phyloP scores from a whole-genome alignment of 2,797 vertebrate genomes.

The Neosalanx taihuensis region DNA sequence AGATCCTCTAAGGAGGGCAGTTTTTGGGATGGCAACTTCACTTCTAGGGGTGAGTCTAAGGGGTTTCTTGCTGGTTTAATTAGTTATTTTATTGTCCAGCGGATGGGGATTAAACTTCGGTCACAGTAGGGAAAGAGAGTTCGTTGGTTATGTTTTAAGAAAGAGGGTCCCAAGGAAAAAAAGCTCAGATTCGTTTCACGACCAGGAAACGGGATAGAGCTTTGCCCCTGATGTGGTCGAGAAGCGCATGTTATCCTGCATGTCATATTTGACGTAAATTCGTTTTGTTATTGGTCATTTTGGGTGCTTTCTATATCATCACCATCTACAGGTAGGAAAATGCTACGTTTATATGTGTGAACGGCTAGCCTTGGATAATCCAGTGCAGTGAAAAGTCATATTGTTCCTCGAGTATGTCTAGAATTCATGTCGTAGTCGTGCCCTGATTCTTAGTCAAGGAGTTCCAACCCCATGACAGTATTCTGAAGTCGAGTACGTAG shows the following conservation, averaged over 20 bases:
- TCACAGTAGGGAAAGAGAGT: slow-evolving; percentile 84
- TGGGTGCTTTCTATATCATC: slow-evolving; percentile 58
- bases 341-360: slow-evolving; percentile 2
- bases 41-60: slow-evolving; percentile 99
- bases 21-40: slow-evolving; percentile 99
- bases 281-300: slow-evolving; percentile 53
- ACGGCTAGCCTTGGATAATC: background rate
- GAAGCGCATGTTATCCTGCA: slow-evolving; percentile 63
- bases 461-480: background rate
- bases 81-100: slow-evolving; percentile 93
- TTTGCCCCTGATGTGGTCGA: slow-evolving; percentile 65
- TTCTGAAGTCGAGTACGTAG: background rate
- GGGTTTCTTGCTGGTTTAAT: slow-evolving; percentile 94
- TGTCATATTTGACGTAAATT: slow-evolving; percentile 49
- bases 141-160: slow-evolving; percentile 79
- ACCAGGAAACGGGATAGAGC: slow-evolving; percentile 50
- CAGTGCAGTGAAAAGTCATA: background rate
- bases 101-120: slow-evolving; percentile 87
- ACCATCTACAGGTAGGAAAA: slow-evolving; percentile 83
- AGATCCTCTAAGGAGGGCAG: slow-evolving; percentile 99
- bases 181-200: slow-evolving; percentile 74
- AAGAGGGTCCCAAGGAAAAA: slow-evolving; percentile 71
- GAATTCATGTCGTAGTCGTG: background rate
- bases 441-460: background rate
- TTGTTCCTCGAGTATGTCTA: background rate